Conservation (phyloP, 2,797 vertebrate species). For the Sus cebifrons region DNA sequence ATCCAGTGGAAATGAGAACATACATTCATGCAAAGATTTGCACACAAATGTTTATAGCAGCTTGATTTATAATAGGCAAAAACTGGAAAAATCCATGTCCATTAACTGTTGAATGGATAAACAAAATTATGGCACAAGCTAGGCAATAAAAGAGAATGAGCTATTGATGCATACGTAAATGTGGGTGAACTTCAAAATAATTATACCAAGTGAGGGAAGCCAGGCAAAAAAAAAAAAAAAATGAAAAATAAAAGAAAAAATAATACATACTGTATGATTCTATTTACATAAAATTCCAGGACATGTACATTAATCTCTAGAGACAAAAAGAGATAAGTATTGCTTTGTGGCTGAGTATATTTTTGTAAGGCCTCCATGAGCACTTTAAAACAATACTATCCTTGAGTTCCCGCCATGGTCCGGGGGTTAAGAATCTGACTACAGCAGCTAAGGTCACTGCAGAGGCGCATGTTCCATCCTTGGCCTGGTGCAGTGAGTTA, state of each 20-base stretch:
- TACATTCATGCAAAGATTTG: not conserved
- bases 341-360: not conserved
- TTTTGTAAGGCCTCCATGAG: not conserved
- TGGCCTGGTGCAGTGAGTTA: too few species aligned
- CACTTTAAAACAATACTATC: not conserved
- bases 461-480: too few species aligned
- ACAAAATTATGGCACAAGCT: not conserved
- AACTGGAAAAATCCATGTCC: not conserved
- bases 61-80: not conserved
- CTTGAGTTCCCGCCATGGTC: too few species aligned
- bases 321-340: not conserved
- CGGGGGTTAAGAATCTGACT: too few species aligned
- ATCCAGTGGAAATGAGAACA: not conserved
- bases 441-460: too few species aligned
- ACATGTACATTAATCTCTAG: not conserved
- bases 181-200: not conserved
- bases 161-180: not conserved
- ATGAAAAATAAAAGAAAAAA: not conserved
- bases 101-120: not conserved
- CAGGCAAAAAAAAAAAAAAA: not conserved
- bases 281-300: not conserved
- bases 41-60: not conserved
- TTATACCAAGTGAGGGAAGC: not conserved
- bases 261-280: not conserved
- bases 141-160: not conserved